Percentiles rank a stretch among this genome's conserved stretches.
Conservation (phyloP, 2,113 vertebrate genomes). For the Hypocryptadius cinnamomeus region DNA sequence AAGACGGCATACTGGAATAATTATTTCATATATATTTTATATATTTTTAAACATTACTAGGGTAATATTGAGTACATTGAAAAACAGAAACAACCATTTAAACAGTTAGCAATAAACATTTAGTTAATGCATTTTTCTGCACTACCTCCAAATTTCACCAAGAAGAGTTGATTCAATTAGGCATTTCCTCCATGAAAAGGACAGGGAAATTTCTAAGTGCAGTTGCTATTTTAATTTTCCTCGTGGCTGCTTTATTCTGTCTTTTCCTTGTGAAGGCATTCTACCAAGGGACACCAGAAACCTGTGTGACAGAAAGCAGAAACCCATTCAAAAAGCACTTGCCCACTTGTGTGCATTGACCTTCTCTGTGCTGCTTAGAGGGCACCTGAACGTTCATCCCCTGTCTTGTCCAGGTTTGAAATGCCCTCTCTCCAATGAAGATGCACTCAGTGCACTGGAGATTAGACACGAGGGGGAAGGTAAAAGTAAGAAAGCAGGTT, state of each 20-base stretch:
- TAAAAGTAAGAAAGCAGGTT: not conserved
- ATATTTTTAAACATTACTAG: not conserved
- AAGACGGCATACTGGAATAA: not conserved
- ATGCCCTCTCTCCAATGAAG: not conserved
- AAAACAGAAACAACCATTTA: not conserved
- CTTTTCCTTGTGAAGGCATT: not conserved
- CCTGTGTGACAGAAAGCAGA: not conserved
- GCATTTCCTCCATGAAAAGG: not conserved
- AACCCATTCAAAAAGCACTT: not conserved
- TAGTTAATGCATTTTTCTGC: not conserved
- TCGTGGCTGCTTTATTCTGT: not conserved
- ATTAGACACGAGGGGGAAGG: not conserved
- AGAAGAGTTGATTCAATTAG: not conserved
- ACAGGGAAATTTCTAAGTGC: not conserved
- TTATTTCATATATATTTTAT: not conserved
- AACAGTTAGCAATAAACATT: not conserved
- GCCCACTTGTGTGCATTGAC: not conserved
- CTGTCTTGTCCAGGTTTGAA: not conserved
- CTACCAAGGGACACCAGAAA: not conserved
- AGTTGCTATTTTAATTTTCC: not conserved
- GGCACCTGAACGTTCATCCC: not conserved
- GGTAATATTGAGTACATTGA: not conserved
- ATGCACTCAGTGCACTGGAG: not conserved
- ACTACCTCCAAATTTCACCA: not conserved
- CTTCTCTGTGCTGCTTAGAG: not conserved